Evolutionary conservation across 2,797 vertebrate species (phyloP), one percentile per base, ranked within the genome.

Genomic region (Eutrigla gurnardus): DNA sequence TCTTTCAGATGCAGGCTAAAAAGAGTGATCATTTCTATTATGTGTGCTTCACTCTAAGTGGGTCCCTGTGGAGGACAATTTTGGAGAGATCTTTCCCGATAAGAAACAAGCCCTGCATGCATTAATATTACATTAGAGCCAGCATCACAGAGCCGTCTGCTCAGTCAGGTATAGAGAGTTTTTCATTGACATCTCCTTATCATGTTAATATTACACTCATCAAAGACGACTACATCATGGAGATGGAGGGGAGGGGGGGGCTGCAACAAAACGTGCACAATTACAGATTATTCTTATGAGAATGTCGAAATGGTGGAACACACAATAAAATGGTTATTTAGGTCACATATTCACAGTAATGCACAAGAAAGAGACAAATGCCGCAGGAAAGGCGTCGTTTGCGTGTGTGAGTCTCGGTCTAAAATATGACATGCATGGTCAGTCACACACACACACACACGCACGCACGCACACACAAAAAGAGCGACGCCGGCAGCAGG

Each of bases 41-140:
- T 90, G 81, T 89, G 86, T 85, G 90, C 87, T 87, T 88, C 85
- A 76, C 75, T 92, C 86, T 91, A 93, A 92, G 90, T 91, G 82
- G 87, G 90, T 93, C 93, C 92, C 93, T 86, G 85, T 83, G 89
- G 92, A 92, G 87, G 89, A 92, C 90, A 91, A 90, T 92, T 93
- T 91, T 89, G 83, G 86, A 88, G 82, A 93, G 91, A 93, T 92
- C 89, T 87, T 91, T 88, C 89, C 86, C 90, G 88, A 92, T 92
- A 94, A 93, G 92, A 93, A 91, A 93, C 88, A 87, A 90, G 92
- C 89, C 83, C 91, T 85, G 88, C 88, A 87, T 84, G 87, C 92
- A 94, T 95, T 94, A 94, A 93, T 94, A 94, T 94, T 94, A 89
- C 89, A 94, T 94, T 92, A 93, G 87, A 91, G 46, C 65, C 82